A percentile compares a stretch with the other conserved stretches of the same genome.
These are phyloP conservation scores for Magallana ariakensis DNA, from an alignment of 1,140 invertebrate genomes.

Conservation along the genomic window DNA sequence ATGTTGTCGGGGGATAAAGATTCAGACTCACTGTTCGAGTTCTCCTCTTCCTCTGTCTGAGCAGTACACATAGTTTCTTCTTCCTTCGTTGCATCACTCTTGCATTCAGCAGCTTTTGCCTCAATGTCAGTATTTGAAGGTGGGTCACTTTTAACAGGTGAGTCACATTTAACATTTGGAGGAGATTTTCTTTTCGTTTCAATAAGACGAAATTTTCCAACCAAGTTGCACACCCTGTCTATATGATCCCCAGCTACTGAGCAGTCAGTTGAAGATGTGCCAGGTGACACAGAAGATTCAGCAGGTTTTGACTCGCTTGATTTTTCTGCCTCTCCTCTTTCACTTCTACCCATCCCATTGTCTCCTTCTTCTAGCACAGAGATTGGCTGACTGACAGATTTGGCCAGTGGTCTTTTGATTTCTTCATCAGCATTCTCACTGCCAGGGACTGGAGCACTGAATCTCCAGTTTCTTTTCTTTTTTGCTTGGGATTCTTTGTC, in stretches of 20 bases:
- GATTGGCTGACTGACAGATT: conserved; percentile 45
- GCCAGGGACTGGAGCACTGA: conserved; percentile 28
- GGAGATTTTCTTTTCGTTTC: conserved; percentile 22
- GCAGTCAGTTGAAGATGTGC: neutral
- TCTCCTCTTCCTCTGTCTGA: neutral
- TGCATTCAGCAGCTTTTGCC: neutral
- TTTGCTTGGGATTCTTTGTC: conserved; percentile 55
- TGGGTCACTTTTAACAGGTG: neutral
- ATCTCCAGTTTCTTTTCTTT: conserved; percentile 40
- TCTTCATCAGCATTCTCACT: neutral
- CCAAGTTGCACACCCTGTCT: conserved; percentile 64
- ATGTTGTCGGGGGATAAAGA: neutral
- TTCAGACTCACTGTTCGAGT: neutral
- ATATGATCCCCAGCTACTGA: conserved; percentile 43
- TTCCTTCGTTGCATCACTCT: neutral
- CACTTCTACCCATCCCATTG: neutral
- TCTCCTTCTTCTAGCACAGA: neutral
- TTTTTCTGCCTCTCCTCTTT: neutral
- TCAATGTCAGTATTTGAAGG: neutral
- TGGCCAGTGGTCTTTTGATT: conserved; percentile 6
- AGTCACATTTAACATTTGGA: conserved; percentile 24
- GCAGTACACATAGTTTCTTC: neutral
- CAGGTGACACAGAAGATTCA: conserved; percentile 12
- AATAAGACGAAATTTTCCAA: conserved; percentile 67
- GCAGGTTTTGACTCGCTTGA: neutral